Evolutionary conservation across 2,888 invertebrate species (phyloP).

Genomic region (Trachelus tabidus): DNA sequence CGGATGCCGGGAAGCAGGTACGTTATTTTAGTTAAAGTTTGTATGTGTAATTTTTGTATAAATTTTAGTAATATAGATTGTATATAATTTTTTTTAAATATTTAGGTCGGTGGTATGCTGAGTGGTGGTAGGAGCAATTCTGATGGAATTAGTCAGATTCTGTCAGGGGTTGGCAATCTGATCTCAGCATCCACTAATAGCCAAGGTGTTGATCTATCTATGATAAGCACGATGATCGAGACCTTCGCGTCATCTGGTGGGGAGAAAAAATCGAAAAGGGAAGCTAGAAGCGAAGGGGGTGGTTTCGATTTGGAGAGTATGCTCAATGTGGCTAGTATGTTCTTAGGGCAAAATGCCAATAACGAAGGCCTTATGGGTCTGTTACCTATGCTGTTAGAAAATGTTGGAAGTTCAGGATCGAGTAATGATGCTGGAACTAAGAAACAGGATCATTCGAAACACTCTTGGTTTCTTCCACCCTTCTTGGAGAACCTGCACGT

Average conservation of each 20-base stretch:
- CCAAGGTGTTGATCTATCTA: conserved; percentile 46
- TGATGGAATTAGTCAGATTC: conserved; percentile 54
- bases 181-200: conserved; percentile 30
- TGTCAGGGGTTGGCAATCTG: conserved; percentile 57
- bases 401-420: conserved; percentile 72
- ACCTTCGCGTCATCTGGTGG: conserved; percentile 31
- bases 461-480: conserved; percentile 80
- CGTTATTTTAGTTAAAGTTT: conserved; percentile 36
- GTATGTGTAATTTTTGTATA: background rate
- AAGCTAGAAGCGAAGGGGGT: conserved; percentile 17
- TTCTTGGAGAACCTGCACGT: conserved; percentile 77
- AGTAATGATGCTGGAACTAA: conserved; percentile 72
- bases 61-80: conserved; percentile 15
- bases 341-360: conserved; percentile 60
- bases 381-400: conserved; percentile 77
- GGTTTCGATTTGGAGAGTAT: conserved; percentile 52
- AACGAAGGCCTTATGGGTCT: conserved; percentile 71
- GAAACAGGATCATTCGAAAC: conserved; percentile 73
- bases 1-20: conserved; percentile 73
- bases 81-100: background rate
- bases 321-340: conserved; percentile 51
- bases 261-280: conserved; percentile 24
- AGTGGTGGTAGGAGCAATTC: conserved; percentile 38
- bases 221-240: conserved; percentile 46
- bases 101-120: conserved; percentile 42